Base-by-base conservation (phyloP, 2,888 invertebrate genomes). In the Eutolmus rufibarbis region DNA sequence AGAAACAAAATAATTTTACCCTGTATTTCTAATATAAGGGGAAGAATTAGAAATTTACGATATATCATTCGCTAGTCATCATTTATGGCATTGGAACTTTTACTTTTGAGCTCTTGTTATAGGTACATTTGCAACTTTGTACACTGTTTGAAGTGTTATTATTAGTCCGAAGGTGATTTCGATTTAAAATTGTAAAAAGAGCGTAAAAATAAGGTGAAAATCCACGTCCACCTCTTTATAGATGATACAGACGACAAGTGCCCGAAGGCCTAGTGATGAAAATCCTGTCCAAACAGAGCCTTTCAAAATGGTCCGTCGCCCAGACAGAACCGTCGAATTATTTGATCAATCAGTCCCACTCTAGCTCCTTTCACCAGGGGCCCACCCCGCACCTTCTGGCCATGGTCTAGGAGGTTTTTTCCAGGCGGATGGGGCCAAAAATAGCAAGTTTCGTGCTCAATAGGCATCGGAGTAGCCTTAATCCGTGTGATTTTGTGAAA, bases 371-470 rank as follows among this genome's bases (percentile, higher is more conserved):
- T 66, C 66, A 66, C 9, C 66, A 23, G 9, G 9, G 66, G 12
- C 28, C 43, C 43, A 28, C 19, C 66, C 9, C 23, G 7, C 19
- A 66, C 66, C 66, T 28, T 19, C 66, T 8, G 28, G 66, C 66
- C 19, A 23, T 66, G 23, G 66, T 12, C 28, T 23, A 12, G 28
- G 23, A 28, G 19, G 8, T 66, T 66, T 66, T 66, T 66, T 66
- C 66, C 28, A 66, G 34, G 28, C 51, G 51, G 51, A 51, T 51
- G 51, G 28, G 23, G 66, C 82, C 46, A 84, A 66, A 66, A 84
- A 84, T 84, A 66, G 43, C 82, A 79, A 28, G 51, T 56, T 84
- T 84, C 82, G 66, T 84, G 82, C 37, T 66, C 82, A 84, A 84
- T 84, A 66, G 66, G 57, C 82, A 51, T 34, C n/a, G 19, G 57